These are phyloP conservation scores for Microtus oregoni DNA, from an alignment of 2,113 vertebrate genomes.

Conservation along the genomic window DNA sequence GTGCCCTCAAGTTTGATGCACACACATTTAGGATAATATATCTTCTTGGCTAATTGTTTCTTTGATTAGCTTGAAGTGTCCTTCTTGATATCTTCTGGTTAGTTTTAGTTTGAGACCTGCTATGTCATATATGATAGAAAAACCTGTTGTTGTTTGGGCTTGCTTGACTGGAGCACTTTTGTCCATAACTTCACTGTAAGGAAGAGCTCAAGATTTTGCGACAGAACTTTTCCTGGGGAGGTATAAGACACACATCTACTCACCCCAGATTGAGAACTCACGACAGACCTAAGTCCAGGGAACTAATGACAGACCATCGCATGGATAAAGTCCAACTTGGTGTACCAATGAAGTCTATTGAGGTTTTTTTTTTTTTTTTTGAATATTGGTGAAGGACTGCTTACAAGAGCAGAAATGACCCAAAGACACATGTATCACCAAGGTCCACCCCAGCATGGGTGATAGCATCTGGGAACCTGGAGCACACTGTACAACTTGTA, in stretches of 20 bases:
- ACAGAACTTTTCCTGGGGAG: no score
- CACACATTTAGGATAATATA: neutral
- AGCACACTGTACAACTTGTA: neutral
- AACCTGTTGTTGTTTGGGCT: neutral
- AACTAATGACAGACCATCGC: neutral
- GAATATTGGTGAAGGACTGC: neutral
- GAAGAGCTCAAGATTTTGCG: neutral
- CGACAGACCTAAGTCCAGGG: neutral
- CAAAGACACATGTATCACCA: neutral
- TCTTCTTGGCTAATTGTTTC: neutral
- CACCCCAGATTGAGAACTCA: neutral
- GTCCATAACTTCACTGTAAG: neutral
- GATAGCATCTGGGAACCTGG: neutral
- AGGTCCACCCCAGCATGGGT: neutral
- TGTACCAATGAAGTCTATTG: neutral
- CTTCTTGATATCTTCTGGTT: neutral
- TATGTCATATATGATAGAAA: neutral
- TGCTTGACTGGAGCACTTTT: neutral
- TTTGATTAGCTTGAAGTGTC: neutral
- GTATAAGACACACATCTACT: no score
- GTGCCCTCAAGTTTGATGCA: neutral
- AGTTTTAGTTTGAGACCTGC: neutral
- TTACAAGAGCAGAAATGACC: neutral
- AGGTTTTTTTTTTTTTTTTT: no score
- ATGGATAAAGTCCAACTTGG: neutral